Evolutionary conservation across 92 coral and sea anemone species (phyloP), one percentile per base, ranked within the genome.

Genomic region (Palythoa caribaeorum): DNA sequence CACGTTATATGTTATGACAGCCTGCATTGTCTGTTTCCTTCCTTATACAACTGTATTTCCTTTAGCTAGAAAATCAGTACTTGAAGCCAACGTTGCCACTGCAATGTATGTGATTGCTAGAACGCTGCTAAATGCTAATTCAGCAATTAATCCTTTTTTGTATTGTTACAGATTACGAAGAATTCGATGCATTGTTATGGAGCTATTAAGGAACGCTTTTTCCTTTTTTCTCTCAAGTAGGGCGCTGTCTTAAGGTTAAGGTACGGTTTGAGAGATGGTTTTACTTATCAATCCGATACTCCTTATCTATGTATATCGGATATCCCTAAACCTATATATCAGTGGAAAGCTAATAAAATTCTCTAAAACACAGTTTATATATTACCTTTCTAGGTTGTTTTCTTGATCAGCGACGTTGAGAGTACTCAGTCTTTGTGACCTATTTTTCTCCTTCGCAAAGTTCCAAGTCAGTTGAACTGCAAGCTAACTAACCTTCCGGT

Each of bases 61-160:
- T 12, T 8, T 74, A 39, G 16, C 1, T 14, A 77, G 38, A 16
- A 54, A 77, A 1, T 51, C 44, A 28, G 10, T 9, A 16, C 11
- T 20, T 21, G 47, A 10, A 53, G 9, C 5, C 38, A 5, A 35
- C 7, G 21, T 44, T 77, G 37, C 81, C 28, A 28, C 28, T 15
- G 14, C 21, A 54, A 28, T 52, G 44, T 5, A 0, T 12, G 1
- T 77, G 12, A 48, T 13, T 20, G 65, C 16, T 50, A 52, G 66
- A 21, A 54, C 66, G 15, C 17, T 77, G 19, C 10, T 77, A 4
- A 77, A 51, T 53, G 81, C 11, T 0, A 77, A 77, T 12, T 52
- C 65, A 19, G 55, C 81, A 20, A 52, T 77, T 6, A 77, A 77
- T 77, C 81, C 81, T 6, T 77, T 77, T 9, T 52, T 77, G 81